Evolutionary conservation across 2,113 vertebrate genomes (phyloP).

Genomic region (Pterophyllum scalare): DNA sequence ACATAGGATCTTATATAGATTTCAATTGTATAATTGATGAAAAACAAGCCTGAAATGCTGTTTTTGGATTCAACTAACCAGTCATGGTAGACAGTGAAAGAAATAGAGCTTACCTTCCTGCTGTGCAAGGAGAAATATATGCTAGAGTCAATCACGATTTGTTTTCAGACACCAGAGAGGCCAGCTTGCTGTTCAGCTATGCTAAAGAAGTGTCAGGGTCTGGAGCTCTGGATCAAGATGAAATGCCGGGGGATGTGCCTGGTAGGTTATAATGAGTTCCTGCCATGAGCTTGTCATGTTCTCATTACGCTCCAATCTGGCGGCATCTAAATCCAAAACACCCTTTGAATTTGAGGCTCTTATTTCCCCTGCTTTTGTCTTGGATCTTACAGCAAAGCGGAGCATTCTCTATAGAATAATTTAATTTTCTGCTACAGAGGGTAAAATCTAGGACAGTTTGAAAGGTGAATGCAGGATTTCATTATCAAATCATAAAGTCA

Average conservation of each 20-base stretch:
- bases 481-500: background rate
- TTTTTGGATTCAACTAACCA: background rate
- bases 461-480: background rate
- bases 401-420: background rate
- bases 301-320: background rate
- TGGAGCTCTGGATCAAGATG: constrained; percentile 80
- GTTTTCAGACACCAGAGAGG: constrained; percentile 90
- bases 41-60: background rate
- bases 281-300: background rate
- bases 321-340: background rate
- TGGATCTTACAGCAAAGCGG: background rate
- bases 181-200: constrained; percentile 87
- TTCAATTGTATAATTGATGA: background rate
- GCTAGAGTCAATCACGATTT: constrained; percentile 21
- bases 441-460: background rate
- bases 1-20: background rate
- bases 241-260: constrained; percentile 82
- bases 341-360: background rate
- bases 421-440: background rate
- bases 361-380: background rate
- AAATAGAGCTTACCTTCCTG: background rate
- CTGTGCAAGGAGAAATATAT: background rate
- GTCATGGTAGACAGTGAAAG: background rate
- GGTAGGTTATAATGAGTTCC: constrained; percentile 78
- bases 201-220: constrained; percentile 84